These are phyloP conservation scores for Cryptocephalus primarius DNA, from an alignment of 2,888 invertebrate species.

Conservation along the genomic window DNA sequence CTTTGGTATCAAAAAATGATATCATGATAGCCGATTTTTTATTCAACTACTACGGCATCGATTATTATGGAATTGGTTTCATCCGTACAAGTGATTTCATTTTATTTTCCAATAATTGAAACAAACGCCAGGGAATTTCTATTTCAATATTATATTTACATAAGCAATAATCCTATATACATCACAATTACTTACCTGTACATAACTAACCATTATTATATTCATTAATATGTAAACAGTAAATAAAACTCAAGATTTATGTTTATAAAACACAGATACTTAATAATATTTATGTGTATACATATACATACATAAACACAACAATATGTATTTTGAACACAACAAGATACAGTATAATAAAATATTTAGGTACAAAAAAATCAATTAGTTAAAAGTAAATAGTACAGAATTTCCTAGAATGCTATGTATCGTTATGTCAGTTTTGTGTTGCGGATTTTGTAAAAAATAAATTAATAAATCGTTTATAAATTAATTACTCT, in stretches of 20 bases:
- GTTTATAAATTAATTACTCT: neutral
- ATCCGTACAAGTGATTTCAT: no score
- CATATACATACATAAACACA: constrained; percentile 39
- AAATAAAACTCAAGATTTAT: constrained; percentile 18
- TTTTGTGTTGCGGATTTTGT: neutral
- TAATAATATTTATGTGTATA: constrained; percentile 36
- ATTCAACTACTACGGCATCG: no score
- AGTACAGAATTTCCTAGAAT: neutral
- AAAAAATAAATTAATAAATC: constrained; percentile 2
- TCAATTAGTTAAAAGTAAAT: constrained; percentile 9
- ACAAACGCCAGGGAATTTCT: neutral
- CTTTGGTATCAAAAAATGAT: no score
- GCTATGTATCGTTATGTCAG: neutral
- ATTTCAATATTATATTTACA: constrained; percentile 7
- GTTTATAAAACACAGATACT: constrained; percentile 39
- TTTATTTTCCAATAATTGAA: no score
- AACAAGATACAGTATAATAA: constrained; percentile 33
- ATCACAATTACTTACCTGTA: constrained; percentile 29
- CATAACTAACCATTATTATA: constrained; percentile 35
- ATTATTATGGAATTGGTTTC: no score
- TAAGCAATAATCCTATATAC: constrained; percentile 8
- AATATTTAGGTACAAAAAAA: constrained; percentile 24
- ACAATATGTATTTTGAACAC: constrained; percentile 40
- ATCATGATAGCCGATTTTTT: no score
- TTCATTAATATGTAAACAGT: constrained; percentile 4